Evolutionary conservation across 1,140 invertebrate genomes (phyloP), one percentile per base, ranked within the genome.

Genomic region (Formica exsecta): DNA sequence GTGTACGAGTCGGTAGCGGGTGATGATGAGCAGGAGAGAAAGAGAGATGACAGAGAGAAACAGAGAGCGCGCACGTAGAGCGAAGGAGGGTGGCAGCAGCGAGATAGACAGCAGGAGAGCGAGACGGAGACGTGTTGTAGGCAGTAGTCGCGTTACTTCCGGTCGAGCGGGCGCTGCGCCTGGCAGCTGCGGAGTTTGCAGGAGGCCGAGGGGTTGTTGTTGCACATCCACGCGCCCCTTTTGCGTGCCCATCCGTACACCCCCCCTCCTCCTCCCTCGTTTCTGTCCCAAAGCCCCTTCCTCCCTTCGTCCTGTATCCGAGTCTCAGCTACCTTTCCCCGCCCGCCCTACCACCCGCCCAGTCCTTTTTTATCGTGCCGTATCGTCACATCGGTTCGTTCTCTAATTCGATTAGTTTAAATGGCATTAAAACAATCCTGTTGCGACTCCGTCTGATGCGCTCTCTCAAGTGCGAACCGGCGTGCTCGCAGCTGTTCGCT

Each of bases 351-450:
- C 79, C 61, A 51, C 41, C 54, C 73, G 79, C 81, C 13, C 70
- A 16, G 29, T 19, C 29, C 29, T 73, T 81, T 83, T 88, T 91
- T 90, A 88, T 91, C 89, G 83, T 89, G 87, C 87, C 86, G 89
- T 91, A 94, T 94, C 93, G 93, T 90, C 94, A 93, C 93, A 94
- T 95, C 93, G 90, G 91, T 93, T 95, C 93, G 91, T 93, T 94
- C 94, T 92, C 92, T 95, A 94, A 95, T 95, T 95, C 94, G 94
- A 95, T 95, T 95, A 95, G 93, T 93, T 94, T 94, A 95, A 95
- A 95, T 94, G 94, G 94, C 93, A 95, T 95, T 95, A 95, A 95
- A 95, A 95, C 94, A 95, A 95, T 95, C 94, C 94, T 91, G 92
- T 95, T 94, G 92, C 91, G 73, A 92, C 85, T 92, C 91, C 89